A percentile compares a stretch with the other conserved stretches of the same genome.
Conservation (phyloP, 1,140 invertebrate genomes). For the Leptinotarsa defecta region DNA sequence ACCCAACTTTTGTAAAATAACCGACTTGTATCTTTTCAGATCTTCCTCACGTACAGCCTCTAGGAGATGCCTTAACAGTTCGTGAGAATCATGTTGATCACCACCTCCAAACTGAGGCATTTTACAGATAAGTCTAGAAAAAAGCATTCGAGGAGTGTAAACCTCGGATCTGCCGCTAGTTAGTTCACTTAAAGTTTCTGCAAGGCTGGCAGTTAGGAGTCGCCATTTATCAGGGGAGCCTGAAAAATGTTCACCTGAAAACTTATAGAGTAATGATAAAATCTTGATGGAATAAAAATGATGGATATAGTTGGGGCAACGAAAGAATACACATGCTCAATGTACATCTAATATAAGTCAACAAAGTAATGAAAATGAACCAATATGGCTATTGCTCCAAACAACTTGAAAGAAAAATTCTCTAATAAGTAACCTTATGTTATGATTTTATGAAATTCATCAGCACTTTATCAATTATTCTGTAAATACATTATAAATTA, state of each 20-base stretch:
- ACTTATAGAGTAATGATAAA: too few relatives aligned
- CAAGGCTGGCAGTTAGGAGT: conserved; percentile 68
- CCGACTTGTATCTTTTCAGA: conserved; percentile 73
- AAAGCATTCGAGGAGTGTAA: conserved; percentile 73
- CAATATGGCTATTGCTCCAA: too few relatives aligned
- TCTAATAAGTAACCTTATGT: too few relatives aligned
- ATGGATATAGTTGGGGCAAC: too few relatives aligned
- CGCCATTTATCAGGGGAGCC: conserved; percentile 74
- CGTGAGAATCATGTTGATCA: conserved; percentile 96
- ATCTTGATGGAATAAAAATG: too few relatives aligned
- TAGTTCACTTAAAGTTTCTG: conserved; percentile 72
- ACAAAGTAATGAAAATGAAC: too few relatives aligned
- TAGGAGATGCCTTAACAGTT: conserved; percentile 86
- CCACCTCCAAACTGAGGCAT: conserved; percentile 87
- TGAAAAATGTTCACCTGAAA: conserved; percentile 35
- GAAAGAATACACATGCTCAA: too few relatives aligned
- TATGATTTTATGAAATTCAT: too few relatives aligned
- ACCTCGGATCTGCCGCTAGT: conserved; percentile 65
- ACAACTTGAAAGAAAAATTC: too few relatives aligned
- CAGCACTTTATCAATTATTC: too few relatives aligned
- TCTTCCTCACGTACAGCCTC: conserved; percentile 79
- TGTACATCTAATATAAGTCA: too few relatives aligned
- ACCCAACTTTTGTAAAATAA: conserved; percentile 74
- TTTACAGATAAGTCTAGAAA: conserved; percentile 75
- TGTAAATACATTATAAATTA: too few relatives aligned